Base-by-base conservation (phyloP, 2,113 vertebrate genomes). In the Pangasianodon gigas region DNA sequence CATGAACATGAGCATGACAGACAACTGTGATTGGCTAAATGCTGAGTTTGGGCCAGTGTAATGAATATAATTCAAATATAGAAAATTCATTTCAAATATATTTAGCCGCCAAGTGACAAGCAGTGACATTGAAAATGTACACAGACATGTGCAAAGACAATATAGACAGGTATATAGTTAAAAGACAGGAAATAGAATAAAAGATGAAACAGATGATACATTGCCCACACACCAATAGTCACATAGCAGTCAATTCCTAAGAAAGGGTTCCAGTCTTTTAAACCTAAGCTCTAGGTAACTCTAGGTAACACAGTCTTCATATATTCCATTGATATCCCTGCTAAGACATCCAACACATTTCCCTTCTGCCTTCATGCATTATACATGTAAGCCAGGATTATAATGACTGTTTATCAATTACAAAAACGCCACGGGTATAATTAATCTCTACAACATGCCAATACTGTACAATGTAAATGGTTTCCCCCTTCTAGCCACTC, bases 381-480 rank as follows among this genome's bases (percentile, higher is more conserved):
- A 95, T 92, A 95, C 94, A 95, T 95, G 92, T 94, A 91, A 91
- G 89, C 90, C 89, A 86, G 94, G 93, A 94, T 95, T 96, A 95
- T 94, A 94, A 94, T 94, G 95, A 95, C 92, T 95, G 93, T 95
- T 96, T 95, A 94, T 95, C 94, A 93, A 94, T 94, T 93, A 93
- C 91, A 95, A 95, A 87, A 94, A 91, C 90, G 92, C 90, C 91
- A 88, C 87, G 90, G 92, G 92, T 90, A 92, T 93, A 94, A 96
- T 95, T 95, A 91, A 95, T 96, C 95, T 95, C 93, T 94, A 92
- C 88, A 93, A 94, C 91, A 93, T 95, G 95, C 94, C 95, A 92
- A 95, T 96, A 95, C 90, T 91, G 93, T 93, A 93, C 92, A 92
- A 94, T 93, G 93, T 93, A 95, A 94, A 93, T 92, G 91, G 88